Conservation (phyloP, 2,888 invertebrate genomes). For the Microplitis manilae region DNA sequence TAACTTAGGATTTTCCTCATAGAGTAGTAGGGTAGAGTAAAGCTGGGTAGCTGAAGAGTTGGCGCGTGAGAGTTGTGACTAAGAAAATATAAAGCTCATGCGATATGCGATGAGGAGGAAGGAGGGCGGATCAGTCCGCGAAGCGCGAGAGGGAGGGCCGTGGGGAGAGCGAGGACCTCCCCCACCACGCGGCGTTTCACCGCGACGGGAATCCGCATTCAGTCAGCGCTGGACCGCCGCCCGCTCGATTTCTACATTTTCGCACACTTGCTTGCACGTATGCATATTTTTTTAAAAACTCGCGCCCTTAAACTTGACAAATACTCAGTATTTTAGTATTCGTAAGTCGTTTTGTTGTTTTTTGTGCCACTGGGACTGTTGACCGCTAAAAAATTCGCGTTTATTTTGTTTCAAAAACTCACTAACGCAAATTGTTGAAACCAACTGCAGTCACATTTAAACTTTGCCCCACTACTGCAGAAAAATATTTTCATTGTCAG, state of each 20-base stretch:
- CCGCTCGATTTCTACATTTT: conserved; percentile 64
- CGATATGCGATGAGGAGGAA: conserved; percentile 32
- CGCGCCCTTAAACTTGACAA: too few relatives aligned
- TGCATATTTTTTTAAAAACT: too few relatives aligned
- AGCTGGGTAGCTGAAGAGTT: neutral
- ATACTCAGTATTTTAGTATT: too few relatives aligned
- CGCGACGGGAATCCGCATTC: conserved; percentile 70
- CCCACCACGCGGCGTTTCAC: conserved; percentile 64
- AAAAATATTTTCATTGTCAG: too few relatives aligned
- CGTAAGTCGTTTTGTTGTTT: too few relatives aligned
- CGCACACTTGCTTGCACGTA: conserved; percentile 35
- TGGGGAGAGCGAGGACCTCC: conserved; percentile 58
- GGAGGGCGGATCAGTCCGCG: conserved; percentile 37
- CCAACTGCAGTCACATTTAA: too few relatives aligned
- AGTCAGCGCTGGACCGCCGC: conserved; percentile 72
- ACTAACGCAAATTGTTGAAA: too few relatives aligned
- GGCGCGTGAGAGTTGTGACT: conserved; percentile 7
- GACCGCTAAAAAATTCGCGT: too few relatives aligned
- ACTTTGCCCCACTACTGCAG: too few relatives aligned
- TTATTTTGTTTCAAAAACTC: too few relatives aligned
- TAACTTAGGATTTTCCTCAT: neutral
- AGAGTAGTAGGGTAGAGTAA: too few relatives aligned
- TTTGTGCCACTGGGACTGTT: too few relatives aligned
- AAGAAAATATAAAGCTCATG: conserved; percentile 34
- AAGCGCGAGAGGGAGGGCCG: conserved; percentile 49